These are phyloP conservation scores for Cavia aperea DNA, from an alignment of 2,113 vertebrate species.

Conservation along the genomic window DNA sequence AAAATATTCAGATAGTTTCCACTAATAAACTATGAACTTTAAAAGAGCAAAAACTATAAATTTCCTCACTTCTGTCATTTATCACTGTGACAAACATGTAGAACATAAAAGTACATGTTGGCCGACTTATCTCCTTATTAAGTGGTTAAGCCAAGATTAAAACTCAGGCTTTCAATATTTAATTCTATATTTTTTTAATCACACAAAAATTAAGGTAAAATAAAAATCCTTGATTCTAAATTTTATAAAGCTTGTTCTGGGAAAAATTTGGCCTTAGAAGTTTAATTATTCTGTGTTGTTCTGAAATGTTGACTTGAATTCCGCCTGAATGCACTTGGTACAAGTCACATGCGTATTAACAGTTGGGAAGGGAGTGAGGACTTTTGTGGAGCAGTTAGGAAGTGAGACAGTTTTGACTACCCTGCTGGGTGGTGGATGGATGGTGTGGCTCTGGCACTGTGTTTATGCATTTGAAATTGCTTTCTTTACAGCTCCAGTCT, in stretches of 20 bases:
- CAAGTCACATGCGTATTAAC: slow-evolving; percentile 30
- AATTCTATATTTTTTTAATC: neutral
- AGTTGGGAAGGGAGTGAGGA: neutral
- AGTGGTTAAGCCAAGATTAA: neutral
- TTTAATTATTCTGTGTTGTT: neutral
- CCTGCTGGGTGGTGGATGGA: slow-evolving; percentile 28
- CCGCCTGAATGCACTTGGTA: neutral
- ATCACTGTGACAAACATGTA: neutral
- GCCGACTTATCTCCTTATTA: neutral
- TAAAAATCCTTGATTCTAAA: neutral
- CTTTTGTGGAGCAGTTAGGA: slow-evolving; percentile 18
- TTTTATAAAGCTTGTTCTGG: neutral
- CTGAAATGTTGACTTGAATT: slow-evolving; percentile 30
- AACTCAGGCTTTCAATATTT: neutral
- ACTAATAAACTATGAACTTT: neutral
- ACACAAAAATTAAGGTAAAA: neutral
- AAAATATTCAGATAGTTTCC: neutral
- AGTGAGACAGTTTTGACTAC: neutral
- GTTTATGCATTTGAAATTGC: slow-evolving; percentile 56
- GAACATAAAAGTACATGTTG: neutral
- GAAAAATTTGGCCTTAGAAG: neutral
- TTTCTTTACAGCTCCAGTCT: slow-evolving; percentile 53
- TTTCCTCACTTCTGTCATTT: neutral
- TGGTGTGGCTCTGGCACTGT: neutral
- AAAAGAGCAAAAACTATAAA: neutral